These are phyloP conservation scores for Heliconius nattereri DNA, from an alignment of 1,140 invertebrate genomes.

Conservation along the genomic window DNA sequence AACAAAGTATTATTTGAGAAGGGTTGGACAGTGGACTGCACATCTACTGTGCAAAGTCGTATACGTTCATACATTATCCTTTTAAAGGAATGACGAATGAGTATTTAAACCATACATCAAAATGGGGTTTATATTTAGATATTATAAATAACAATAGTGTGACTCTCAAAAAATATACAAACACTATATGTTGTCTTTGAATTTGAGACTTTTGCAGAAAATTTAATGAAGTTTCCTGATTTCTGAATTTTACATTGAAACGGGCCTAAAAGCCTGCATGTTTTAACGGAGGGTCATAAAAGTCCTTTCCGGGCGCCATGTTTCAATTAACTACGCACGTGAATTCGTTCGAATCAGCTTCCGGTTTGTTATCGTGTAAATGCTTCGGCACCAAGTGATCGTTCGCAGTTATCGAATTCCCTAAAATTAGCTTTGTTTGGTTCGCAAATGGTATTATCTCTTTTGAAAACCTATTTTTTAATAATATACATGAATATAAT, in stretches of 20 bases:
- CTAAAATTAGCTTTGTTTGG: constrained; percentile 3
- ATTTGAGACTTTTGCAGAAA: constrained; percentile 3
- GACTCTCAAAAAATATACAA: neutral
- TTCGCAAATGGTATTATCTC: neutral
- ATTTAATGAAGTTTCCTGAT: constrained; percentile 27
- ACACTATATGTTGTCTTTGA: neutral
- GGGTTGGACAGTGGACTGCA: constrained; percentile 40
- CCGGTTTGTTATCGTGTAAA: constrained; percentile 44
- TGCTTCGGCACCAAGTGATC: constrained; percentile 32
- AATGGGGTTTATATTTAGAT: neutral
- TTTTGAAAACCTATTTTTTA: neutral
- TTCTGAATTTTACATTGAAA: constrained; percentile 50
- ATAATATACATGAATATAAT: neutral
- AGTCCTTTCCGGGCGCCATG: constrained; percentile 54
- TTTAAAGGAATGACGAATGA: constrained; percentile 9
- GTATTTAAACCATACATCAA: constrained; percentile 5
- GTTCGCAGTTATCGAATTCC: constrained; percentile 16
- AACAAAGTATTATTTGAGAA: constrained; percentile 31
- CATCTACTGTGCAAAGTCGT: constrained; percentile 1
- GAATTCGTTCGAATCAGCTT: constrained; percentile 53
- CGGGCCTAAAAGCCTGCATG: constrained; percentile 42
- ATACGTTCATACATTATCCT: neutral
- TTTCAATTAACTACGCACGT: constrained; percentile 56
- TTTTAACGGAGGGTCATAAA: constrained; percentile 43
- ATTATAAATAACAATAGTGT: neutral